Base-by-base conservation (phyloP, 2,888 invertebrate species). In the Alviniconcha strummeri region DNA sequence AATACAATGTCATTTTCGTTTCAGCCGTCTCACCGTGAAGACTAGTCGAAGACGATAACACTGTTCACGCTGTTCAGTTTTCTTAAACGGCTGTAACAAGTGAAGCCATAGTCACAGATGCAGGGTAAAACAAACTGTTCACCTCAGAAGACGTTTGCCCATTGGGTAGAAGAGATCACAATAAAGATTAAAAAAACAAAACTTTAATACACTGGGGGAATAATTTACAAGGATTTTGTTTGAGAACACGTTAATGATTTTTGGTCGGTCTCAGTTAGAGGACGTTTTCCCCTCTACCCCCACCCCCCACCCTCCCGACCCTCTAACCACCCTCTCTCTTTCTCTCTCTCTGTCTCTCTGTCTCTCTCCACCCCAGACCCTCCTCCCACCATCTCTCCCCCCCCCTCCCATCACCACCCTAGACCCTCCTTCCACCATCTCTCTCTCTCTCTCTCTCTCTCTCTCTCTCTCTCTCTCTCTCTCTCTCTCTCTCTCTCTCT, bases 391-490 rank as follows among this genome's bases (percentile, higher is more conserved):
- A 17, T 15, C n/a, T 72, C 72, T 72, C 72, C 36, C 72, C 36
- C 72, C 8, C 52, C 8, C 52, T 72, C 72, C 52, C 36, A 36
- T 52, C 6, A 19, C 36, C 55, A 69, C 71, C 71, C 56, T 36
- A 19, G 55, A 56, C 17, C 6, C 17, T 69, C 69, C 7, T 17
- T 6, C 17, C n/a, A n/a, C 17, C 69, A 17, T 75, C 75, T 75
- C 75, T 75, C 13, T 11, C 19, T 60, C 19, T 60, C 64, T 36
- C 13, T 60, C 7, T 57, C 56, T 81, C 81, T 72, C 57, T 81
- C 81, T 81, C 74, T 72, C 81, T 72, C 57, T 74, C 57, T 72
- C 71, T 71, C 71, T 71, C 71, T 5, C 71, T 81, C 54, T 81
- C 72, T 81, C 4, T 71, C 80, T 71, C 1, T 81, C 69, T 56